Evolutionary conservation across 2,113 vertebrate species (phyloP), one percentile per base, ranked within the genome.

Genomic region (Sceloporus undulatus): DNA sequence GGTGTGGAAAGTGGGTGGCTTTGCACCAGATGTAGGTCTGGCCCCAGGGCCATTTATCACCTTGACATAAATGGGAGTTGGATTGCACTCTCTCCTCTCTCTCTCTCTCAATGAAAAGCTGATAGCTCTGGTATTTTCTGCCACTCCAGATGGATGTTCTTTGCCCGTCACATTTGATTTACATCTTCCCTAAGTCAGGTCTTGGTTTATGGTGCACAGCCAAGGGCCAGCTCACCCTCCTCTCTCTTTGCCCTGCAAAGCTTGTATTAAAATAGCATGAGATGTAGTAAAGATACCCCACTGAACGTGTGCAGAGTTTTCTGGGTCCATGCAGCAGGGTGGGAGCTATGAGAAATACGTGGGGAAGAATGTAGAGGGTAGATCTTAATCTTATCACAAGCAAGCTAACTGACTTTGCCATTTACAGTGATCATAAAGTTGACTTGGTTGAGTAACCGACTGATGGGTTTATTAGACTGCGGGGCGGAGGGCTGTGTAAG

Each of bases 311-410:
- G 90, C 91, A 93, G 86, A 93, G 77, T 85, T 91, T 89, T 62
- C 4, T 85, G 81, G 86, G 82, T 91, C 90, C 92, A 93, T 90
- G 70, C 1, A 13, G 65, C 59, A 62, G 9, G 38, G 40, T 34
- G 25, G 68, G 5, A 29, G 68, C 27, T 16, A 48, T 27, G 34
- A 7, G 86, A 62, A 83, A 42, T 88, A 89, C 87, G 18, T 0
- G 68, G 74, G 25, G 92, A 96, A 94, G 94, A 94, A 95, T 95
- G 94, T 92, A 94, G 85, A 85, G 87, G 90, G 93, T 88, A 90
- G 95, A 96, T 96, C 88, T 85, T 95, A 94, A 96, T 96, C 95
- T 95, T 38, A 65, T 91, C 87, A 86, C 90, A 71, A 90, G 79
- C 56, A 87, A 88, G 10, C 59, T 59, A 34, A 48, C 48, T 52